These are phyloP conservation scores for Eupristina koningsbergeri DNA, from an alignment of 1,140 invertebrate species.

Conservation along the genomic window DNA sequence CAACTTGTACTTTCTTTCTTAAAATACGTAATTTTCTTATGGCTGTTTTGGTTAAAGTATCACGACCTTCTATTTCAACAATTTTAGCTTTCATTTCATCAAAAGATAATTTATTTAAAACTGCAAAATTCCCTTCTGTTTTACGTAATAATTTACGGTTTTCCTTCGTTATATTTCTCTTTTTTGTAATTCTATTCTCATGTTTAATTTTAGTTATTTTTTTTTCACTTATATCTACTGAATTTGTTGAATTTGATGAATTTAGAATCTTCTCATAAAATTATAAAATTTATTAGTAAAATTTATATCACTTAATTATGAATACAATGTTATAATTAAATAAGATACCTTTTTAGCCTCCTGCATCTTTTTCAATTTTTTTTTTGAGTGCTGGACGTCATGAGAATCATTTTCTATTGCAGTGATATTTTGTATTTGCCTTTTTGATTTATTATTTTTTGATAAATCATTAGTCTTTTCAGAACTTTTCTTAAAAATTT, in stretches of 20 bases:
- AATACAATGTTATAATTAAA: not conserved
- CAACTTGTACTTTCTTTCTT: conserved; percentile 53
- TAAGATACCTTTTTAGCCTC: not conserved
- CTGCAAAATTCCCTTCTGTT: conserved; percentile 31
- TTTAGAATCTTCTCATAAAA: not conserved
- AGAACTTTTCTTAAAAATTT: not conserved
- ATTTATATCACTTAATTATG: not conserved
- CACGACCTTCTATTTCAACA: conserved; percentile 51
- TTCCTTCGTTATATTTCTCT: conserved; percentile 28
- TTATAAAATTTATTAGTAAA: conserved; percentile 8
- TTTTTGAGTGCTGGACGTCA: not conserved
- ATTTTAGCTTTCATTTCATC: conserved; percentile 58
- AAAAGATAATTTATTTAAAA: conserved; percentile 40
- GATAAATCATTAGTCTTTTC: not conserved
- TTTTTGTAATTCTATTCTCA: not conserved
- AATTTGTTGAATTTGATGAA: not conserved
- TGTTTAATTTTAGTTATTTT: not conserved
- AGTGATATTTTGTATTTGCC: not conserved
- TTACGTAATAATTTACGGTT: conserved; percentile 5
- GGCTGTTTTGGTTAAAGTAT: conserved; percentile 56
- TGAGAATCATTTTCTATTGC: not conserved
- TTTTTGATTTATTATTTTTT: not conserved
- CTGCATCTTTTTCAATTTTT: no score
- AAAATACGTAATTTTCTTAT: conserved; percentile 54
- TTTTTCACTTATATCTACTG: not conserved